A percentile compares a stretch with the other conserved stretches of the same genome.
phyloP scores from a whole-genome alignment of 1,140 invertebrate species.

The Euwallacea fornicatus region DNA sequence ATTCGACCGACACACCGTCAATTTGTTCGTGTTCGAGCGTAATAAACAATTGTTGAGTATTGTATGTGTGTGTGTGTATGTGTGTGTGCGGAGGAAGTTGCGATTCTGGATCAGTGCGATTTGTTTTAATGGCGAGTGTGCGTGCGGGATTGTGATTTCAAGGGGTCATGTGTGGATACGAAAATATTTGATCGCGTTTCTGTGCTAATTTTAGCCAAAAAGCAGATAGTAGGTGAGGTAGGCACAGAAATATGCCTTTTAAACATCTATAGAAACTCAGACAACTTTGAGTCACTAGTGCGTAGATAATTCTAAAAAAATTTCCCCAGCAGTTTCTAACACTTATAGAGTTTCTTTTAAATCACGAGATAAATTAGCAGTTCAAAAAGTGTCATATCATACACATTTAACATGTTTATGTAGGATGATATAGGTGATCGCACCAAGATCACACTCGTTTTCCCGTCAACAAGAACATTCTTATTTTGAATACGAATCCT shows the following conservation, averaged over 20 bases:
- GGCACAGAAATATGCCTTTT: neutral
- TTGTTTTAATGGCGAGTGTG: neutral
- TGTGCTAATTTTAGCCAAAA: conserved; percentile 1
- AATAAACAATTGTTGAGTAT: conserved; percentile 12
- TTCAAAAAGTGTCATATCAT: too few relatives aligned
- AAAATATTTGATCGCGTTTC: neutral
- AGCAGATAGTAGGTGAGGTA: conserved; percentile 1
- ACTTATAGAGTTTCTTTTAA: too few relatives aligned
- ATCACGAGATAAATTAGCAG: too few relatives aligned
- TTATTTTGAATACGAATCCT: too few relatives aligned
- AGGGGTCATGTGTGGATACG: neutral
- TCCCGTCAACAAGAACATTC: too few relatives aligned
- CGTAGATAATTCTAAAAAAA: too few relatives aligned
- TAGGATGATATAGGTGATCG: too few relatives aligned
- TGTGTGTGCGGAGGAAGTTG: neutral
- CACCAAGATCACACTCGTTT: too few relatives aligned
- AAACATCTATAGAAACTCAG: too few relatives aligned
- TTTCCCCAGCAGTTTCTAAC: too few relatives aligned
- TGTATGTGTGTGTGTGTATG: neutral
- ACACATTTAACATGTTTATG: too few relatives aligned
- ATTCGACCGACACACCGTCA: conserved; percentile 2
- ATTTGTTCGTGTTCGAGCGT: neutral
- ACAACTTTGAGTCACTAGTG: too few relatives aligned
- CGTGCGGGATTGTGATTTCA: neutral
- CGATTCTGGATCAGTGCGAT: conserved; percentile 2